These are phyloP conservation scores for Clarias batrachus DNA, from an alignment of 2,113 vertebrate genomes.

Conservation along the genomic window DNA sequence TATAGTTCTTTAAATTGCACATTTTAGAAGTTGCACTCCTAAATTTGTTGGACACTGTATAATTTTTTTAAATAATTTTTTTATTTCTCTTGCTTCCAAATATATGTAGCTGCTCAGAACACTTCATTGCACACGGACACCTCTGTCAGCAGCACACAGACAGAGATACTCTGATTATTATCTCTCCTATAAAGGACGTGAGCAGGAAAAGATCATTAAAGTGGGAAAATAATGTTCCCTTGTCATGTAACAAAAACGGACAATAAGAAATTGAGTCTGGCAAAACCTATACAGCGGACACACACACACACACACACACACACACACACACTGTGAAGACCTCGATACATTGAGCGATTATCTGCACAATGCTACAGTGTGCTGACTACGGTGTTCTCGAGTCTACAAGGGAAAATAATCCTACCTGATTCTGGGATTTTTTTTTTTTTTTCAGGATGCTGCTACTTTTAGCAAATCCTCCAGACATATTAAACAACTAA, in stretches of 20 bases:
- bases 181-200: slow-evolving; percentile 42
- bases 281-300: not conserved
- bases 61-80: too few relatives aligned
- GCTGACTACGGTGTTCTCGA: slow-evolving; percentile 54
- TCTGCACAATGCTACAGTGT: slow-evolving; percentile 44
- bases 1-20: too few relatives aligned
- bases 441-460: slow-evolving; percentile 32
- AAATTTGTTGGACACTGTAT: too few relatives aligned
- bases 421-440: slow-evolving; percentile 47
- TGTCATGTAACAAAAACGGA: slow-evolving; percentile 49
- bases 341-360: not conserved
- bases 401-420: slow-evolving; percentile 49
- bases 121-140: slow-evolving; percentile 46
- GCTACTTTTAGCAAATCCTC: slow-evolving; percentile 48
- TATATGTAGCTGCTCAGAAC: slow-evolving; percentile 31
- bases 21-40: too few relatives aligned
- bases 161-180: slow-evolving; percentile 51
- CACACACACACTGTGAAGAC: slow-evolving; percentile 1
- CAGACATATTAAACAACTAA: slow-evolving; percentile 53
- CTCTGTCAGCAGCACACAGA: slow-evolving; percentile 38
- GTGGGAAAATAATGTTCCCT: slow-evolving; percentile 36
- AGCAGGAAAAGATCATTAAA: slow-evolving; percentile 44
- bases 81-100: too few relatives aligned
- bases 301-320: not conserved
- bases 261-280: slow-evolving; percentile 1